Percentiles rank a stretch among this genome's conserved stretches.
Evolutionary conservation across 2,888 invertebrate species (phyloP).

Genomic region (Eupithecia exiguata): DNA sequence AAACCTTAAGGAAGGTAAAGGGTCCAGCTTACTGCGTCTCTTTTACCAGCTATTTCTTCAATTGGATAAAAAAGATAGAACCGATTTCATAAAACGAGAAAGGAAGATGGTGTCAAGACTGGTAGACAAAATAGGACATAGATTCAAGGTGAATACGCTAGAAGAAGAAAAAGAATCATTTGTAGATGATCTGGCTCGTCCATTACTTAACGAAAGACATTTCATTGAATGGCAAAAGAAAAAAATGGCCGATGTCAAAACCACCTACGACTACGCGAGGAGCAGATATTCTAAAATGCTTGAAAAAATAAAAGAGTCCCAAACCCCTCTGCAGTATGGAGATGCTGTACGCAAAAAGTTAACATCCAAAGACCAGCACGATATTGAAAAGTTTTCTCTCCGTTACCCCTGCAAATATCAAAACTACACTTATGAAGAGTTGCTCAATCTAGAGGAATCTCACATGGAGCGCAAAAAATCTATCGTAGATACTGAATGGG

Average conservation of each 20-base stretch:
- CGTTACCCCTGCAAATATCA: conserved; percentile 67
- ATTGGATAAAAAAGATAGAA: conserved; percentile 83
- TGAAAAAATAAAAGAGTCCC: conserved; percentile 62
- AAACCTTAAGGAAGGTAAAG: conserved; percentile 78
- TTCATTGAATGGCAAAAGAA: conserved; percentile 84
- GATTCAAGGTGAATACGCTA: conserved; percentile 68
- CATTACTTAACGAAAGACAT: conserved; percentile 74
- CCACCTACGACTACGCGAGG: conserved; percentile 70
- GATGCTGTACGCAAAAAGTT: conserved; percentile 46
- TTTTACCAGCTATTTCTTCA: conserved; percentile 86
- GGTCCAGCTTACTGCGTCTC: conserved; percentile 79
- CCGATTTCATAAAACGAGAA: conserved; percentile 81
- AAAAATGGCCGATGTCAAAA: conserved; percentile 73
- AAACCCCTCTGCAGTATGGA: conserved; percentile 51
- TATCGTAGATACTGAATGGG: conserved; percentile 69
- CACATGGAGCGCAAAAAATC: conserved; percentile 58
- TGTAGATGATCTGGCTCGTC: conserved; percentile 72
- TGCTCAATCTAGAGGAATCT: conserved; percentile 65
- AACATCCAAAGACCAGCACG: conserved; percentile 57
- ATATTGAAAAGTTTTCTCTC: conserved; percentile 67
- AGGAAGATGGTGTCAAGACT: conserved; percentile 70
- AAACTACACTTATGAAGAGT: conserved; percentile 73
- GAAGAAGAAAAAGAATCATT: conserved; percentile 62
- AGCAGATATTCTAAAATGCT: conserved; percentile 73
- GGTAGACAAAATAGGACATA: conserved; percentile 68